Conservation (phyloP, 2,113 vertebrate species). For the Porphyrio hochstetteri region DNA sequence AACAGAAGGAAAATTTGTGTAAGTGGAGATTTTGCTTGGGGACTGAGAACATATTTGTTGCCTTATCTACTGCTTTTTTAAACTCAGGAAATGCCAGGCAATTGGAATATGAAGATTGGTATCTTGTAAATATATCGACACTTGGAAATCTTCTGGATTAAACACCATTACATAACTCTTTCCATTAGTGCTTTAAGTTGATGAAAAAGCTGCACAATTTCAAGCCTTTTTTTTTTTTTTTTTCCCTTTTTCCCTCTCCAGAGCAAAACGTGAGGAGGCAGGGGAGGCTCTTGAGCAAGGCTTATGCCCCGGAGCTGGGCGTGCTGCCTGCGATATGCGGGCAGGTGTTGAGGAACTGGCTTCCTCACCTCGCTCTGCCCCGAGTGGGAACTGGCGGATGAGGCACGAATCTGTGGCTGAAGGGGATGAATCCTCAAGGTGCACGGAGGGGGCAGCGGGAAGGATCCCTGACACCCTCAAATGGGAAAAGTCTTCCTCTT, state of each 20-base stretch:
- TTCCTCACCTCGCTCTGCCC: background rate
- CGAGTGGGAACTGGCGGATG: background rate
- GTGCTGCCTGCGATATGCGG: background rate
- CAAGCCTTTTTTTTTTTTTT: background rate
- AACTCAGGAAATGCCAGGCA: background rate
- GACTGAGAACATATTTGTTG: constrained; percentile 5
- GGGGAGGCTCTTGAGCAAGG: background rate
- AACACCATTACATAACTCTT: constrained; percentile 41
- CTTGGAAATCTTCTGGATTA: constrained; percentile 51
- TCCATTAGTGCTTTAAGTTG: constrained; percentile 35
- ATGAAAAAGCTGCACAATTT: constrained; percentile 39
- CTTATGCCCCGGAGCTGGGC: background rate
- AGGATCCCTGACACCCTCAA: background rate
- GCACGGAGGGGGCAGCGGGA: accelerated
- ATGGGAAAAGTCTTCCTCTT: background rate
- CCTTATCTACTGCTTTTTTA: constrained; percentile 4
- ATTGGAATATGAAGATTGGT: constrained; percentile 42
- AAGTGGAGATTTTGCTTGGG: background rate
- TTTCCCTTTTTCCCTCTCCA: background rate
- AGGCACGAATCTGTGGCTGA: background rate
- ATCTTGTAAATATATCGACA: constrained; percentile 61
- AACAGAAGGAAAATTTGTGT: background rate
- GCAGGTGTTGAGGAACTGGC: background rate
- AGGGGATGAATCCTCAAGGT: background rate
- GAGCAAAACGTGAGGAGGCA: background rate